Evolutionary conservation across 2,888 invertebrate species (phyloP), one percentile per base, ranked within the genome.

Genomic region (Lochmaea capreae): DNA sequence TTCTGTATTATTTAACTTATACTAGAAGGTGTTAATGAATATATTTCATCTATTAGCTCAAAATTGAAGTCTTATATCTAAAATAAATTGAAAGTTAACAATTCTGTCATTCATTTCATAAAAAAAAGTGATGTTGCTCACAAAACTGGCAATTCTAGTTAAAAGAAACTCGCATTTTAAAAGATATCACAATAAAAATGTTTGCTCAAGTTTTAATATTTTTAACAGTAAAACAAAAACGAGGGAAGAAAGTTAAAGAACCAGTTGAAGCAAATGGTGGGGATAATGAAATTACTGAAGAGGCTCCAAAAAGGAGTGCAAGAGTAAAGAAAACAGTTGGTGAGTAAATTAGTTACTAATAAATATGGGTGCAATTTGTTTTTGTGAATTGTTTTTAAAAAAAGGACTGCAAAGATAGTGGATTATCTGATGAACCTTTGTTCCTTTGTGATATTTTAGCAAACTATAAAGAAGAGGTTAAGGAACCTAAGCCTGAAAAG

Each of bases 171-270:
- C 8, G 8, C 8, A 6, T 33, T 8, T 33, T 5, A 33, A 33
- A 33, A 33, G 33, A 33, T 33, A 8, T 33, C 33, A 33, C 33
- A 33, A 8, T 33, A n/a, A 54, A 16, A 52, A n/a, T n/a, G n/a
- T n/a, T n/a, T n/a, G n/a, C 9, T 16, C 16, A n/a, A 54, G 18
- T 16, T 16, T n/a, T 54, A 18, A 54, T 54, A 16, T 54, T 54
- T 54, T 63, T 43, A 16, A 61, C 61, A 63, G 62, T 63, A 12
- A 63, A 63, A 63, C 43, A n/a, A 16, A 63, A 63, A 18, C 10
- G 62, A 43, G 62, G 62, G 16, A 39, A 42, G 12, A 42, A 42
- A 63, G 62, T 43, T 43, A 63, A 43, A 43, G 62, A 63, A 9
- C 33, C 6, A n/a, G 62, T 18, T 39, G 62, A 62, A 42, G 42